phyloP scores from a whole-genome alignment of 2,113 vertebrate genomes.

The Stomatorhinus ivindoensis region DNA sequence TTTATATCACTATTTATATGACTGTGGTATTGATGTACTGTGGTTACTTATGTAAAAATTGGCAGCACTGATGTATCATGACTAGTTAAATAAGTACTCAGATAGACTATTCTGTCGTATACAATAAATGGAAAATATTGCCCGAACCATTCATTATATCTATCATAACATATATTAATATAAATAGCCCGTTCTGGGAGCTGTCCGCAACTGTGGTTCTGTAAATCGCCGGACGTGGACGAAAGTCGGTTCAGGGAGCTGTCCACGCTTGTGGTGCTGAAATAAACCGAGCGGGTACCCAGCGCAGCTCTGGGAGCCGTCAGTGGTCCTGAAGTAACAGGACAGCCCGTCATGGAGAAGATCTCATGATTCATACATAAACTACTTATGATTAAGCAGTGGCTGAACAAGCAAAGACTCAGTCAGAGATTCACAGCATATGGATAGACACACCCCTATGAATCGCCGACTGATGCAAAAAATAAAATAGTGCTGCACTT shows the following conservation, averaged over 20 bases:
- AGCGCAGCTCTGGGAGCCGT: not conserved
- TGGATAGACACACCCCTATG: not conserved
- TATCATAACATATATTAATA: not conserved
- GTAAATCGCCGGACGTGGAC: not conserved
- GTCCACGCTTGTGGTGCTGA: not conserved
- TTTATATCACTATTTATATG: not conserved
- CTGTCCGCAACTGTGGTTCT: slow-evolving; percentile 8
- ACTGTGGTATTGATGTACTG: not conserved
- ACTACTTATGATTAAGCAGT: not conserved
- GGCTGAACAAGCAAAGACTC: not conserved
- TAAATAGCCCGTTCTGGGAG: not conserved
- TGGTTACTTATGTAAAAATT: not conserved
- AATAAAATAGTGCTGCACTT: not conserved
- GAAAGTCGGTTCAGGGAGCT: not conserved
- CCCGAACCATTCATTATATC: not conserved
- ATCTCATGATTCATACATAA: not conserved
- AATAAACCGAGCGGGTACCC: not conserved
- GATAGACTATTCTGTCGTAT: not conserved
- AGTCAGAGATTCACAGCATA: not conserved
- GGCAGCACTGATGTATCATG: not conserved
- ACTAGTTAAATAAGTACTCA: not conserved
- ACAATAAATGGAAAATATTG: not conserved
- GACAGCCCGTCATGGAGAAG: not conserved
- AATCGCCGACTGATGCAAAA: not conserved
- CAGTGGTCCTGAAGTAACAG: not conserved